Conservation (phyloP, 1,140 invertebrate species). For the Nylanderia fulva region DNA sequence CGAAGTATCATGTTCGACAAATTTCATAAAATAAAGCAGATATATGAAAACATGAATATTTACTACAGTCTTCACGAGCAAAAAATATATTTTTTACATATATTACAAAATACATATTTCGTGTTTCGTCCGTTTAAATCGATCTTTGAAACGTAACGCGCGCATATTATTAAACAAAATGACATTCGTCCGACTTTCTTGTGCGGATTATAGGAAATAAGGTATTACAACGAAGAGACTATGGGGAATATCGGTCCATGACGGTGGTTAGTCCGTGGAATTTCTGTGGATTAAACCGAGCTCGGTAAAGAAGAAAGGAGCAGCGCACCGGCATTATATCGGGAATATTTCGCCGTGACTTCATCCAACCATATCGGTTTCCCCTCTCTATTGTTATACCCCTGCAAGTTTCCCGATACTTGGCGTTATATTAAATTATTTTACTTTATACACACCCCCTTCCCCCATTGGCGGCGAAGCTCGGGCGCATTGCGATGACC, state of each 20-base stretch:
- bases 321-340: slow-evolving; percentile 57
- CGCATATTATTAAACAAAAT: neutral
- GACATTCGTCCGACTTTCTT: slow-evolving; percentile 9
- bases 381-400: slow-evolving; percentile 74
- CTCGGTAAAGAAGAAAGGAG: slow-evolving; percentile 59
- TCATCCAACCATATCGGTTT: slow-evolving; percentile 62
- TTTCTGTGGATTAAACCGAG: slow-evolving; percentile 62
- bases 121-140: neutral
- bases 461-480: slow-evolving; percentile 1
- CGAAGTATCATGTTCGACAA: slow-evolving; percentile 27
- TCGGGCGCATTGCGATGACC: slow-evolving; percentile 40
- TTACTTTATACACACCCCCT: slow-evolving; percentile 67
- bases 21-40: slow-evolving; percentile 36
- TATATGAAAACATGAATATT: neutral
- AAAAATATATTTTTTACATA: too few relatives aligned
- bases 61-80: neutral
- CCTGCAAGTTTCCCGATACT: slow-evolving; percentile 77
- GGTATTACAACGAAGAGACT: slow-evolving; percentile 39
- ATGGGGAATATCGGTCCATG: slow-evolving; percentile 19
- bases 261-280: slow-evolving; percentile 60
- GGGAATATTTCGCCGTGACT: slow-evolving; percentile 73
- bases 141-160: neutral
- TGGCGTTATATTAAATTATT: slow-evolving; percentile 79
- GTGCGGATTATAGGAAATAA: neutral
- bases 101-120: neutral